Conservation (phyloP, 2,888 invertebrate genomes). For the Buathra laborator region DNA sequence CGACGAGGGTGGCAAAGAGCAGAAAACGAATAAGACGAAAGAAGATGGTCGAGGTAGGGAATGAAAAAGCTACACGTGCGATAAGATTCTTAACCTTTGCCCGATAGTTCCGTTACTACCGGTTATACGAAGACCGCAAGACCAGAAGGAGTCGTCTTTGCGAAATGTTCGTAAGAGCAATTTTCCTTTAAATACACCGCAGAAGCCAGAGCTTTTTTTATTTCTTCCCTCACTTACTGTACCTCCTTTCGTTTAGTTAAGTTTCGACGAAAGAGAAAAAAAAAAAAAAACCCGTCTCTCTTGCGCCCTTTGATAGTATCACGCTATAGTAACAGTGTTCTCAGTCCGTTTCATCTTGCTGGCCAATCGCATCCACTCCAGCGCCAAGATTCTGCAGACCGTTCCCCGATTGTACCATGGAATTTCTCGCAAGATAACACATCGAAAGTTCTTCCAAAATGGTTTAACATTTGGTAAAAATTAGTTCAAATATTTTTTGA, state of each 20-base stretch:
- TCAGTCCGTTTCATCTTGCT: slow-evolving; percentile 19
- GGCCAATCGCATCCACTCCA: slow-evolving; percentile 20
- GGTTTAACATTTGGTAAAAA: too few relatives aligned
- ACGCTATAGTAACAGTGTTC: slow-evolving; percentile 33
- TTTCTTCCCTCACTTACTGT: background rate
- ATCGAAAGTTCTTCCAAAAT: too few relatives aligned
- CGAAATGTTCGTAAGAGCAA: slow-evolving; percentile 10
- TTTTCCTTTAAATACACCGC: slow-evolving; percentile 18
- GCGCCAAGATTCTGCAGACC: slow-evolving; percentile 25
- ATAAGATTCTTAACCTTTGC: slow-evolving; percentile 23
- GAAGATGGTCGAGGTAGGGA: slow-evolving; percentile 44
- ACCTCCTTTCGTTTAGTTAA: background rate
- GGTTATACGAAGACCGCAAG: slow-evolving; percentile 16
- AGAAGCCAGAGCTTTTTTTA: background rate
- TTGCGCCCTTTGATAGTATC: slow-evolving; percentile 5
- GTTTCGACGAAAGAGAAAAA: background rate
- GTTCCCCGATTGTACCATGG: background rate
- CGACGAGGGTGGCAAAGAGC: slow-evolving; percentile 19
- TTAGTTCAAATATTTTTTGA: too few relatives aligned
- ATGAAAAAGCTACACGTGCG: slow-evolving; percentile 3
- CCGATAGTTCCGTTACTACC: background rate
- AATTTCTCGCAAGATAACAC: background rate
- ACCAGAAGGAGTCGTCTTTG: background rate
- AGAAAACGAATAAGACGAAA: slow-evolving; percentile 65
- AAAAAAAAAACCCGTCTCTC: slow-evolving; percentile 9